These are phyloP conservation scores for Hemicordylus capensis DNA, from an alignment of 2,113 vertebrate genomes.

Conservation along the genomic window DNA sequence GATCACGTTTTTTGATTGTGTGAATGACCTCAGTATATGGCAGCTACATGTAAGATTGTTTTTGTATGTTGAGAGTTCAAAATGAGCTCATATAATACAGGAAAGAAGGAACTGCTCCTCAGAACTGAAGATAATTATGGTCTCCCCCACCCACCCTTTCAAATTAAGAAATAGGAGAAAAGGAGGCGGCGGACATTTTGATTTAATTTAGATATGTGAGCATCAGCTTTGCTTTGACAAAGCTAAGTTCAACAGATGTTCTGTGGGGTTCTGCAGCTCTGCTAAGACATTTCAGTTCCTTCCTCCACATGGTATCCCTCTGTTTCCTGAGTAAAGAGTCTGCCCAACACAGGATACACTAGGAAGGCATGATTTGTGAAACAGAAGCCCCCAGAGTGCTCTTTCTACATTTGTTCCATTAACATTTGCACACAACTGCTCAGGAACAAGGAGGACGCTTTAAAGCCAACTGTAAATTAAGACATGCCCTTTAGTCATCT, in stretches of 20 bases:
- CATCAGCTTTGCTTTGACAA: accelerated
- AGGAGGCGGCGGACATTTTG: background rate
- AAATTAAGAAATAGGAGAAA: background rate
- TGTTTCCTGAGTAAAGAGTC: background rate
- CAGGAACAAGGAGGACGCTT: background rate
- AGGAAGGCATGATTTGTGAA: background rate
- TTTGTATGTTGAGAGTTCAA: no score
- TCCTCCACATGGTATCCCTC: background rate
- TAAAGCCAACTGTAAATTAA: conserved; percentile 6
- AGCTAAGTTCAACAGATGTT: background rate
- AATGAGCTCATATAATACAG: background rate
- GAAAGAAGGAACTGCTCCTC: background rate
- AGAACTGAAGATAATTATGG: background rate
- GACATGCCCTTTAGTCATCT: conserved; percentile 23
- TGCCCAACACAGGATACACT: background rate
- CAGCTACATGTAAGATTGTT: no score
- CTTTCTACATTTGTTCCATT: background rate
- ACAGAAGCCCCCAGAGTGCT: background rate
- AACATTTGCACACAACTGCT: background rate
- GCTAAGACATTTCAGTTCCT: background rate
- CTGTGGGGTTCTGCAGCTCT: background rate
- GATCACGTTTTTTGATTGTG: no score
- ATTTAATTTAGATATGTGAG: background rate
- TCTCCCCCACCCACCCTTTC: no score
- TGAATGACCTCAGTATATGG: no score